Conservation (phyloP, 2,113 vertebrate genomes). For the Epinephelus fuscoguttatus region DNA sequence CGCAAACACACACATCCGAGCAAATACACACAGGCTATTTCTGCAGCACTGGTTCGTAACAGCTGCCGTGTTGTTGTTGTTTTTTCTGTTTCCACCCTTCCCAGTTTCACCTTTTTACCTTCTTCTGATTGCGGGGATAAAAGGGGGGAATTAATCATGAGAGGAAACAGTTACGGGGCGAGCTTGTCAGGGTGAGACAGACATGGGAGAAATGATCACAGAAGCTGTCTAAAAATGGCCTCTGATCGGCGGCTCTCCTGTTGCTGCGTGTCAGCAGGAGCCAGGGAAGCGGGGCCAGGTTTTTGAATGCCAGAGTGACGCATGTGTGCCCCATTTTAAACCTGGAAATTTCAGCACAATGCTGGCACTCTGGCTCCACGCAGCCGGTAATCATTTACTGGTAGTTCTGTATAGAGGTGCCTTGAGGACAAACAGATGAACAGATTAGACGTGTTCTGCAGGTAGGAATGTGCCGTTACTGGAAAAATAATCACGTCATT, state of each 20-base stretch:
- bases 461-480: neutral
- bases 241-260: conserved; percentile 54
- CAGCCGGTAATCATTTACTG: conserved; percentile 66
- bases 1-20: conserved; percentile 55
- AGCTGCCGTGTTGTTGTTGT: conserved; percentile 26
- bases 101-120: conserved; percentile 31
- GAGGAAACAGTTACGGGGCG: conserved; percentile 24
- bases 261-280: conserved; percentile 60
- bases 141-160: conserved; percentile 37
- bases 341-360: conserved; percentile 66
- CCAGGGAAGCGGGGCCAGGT: conserved; percentile 45
- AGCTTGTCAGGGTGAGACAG: conserved; percentile 36
- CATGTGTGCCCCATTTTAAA: conserved; percentile 60
- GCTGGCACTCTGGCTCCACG: conserved; percentile 43
- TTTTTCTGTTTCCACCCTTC: conserved; percentile 19
- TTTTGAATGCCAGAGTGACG: conserved; percentile 58
- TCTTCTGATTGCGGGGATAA: conserved; percentile 13
- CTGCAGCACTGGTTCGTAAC: conserved; percentile 13
- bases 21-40: conserved; percentile 40
- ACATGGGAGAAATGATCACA: conserved; percentile 47
- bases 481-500: no score
- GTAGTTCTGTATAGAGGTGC: conserved; percentile 39
- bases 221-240: conserved; percentile 70
- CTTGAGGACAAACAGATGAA: conserved; percentile 45
- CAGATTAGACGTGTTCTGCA: conserved; percentile 28